Conservation (phyloP, 2,113 vertebrate genomes). For the Dicerorhinus sumatrensis region DNA sequence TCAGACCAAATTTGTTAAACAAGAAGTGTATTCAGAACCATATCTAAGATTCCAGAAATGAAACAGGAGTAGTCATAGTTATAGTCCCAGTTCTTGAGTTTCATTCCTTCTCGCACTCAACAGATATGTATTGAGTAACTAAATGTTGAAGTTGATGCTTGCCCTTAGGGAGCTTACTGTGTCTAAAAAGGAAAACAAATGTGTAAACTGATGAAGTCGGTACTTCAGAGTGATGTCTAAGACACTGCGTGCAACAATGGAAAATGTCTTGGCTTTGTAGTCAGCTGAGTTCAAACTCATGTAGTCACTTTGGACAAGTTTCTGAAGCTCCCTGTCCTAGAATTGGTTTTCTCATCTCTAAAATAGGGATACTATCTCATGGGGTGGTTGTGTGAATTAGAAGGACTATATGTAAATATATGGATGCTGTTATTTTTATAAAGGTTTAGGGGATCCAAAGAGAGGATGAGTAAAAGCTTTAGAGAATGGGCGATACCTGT, state of each 20-base stretch:
- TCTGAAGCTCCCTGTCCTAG: neutral
- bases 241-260: neutral
- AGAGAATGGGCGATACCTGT: neutral
- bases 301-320: neutral
- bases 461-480: neutral
- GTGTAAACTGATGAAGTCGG: conserved; percentile 21
- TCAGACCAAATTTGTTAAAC: conserved; percentile 21
- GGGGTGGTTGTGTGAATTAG: neutral
- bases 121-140: neutral
- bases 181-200: conserved; percentile 49
- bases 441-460: neutral
- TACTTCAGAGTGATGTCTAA: conserved; percentile 14
- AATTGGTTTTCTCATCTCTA: conserved; percentile 29
- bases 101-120: conserved; percentile 17
- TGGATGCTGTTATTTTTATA: neutral
- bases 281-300: neutral
- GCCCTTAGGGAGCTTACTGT: neutral
- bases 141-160: conserved; percentile 35
- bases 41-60: conserved; percentile 37
- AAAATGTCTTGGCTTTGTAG: conserved; percentile 34
- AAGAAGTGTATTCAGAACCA: neutral
- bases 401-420: neutral
- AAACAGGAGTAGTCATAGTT: conserved; percentile 9
- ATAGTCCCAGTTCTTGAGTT: neutral
- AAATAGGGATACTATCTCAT: neutral